Base-by-base conservation (phyloP, 2,888 invertebrate genomes). In the Malacosoma neustria region DNA sequence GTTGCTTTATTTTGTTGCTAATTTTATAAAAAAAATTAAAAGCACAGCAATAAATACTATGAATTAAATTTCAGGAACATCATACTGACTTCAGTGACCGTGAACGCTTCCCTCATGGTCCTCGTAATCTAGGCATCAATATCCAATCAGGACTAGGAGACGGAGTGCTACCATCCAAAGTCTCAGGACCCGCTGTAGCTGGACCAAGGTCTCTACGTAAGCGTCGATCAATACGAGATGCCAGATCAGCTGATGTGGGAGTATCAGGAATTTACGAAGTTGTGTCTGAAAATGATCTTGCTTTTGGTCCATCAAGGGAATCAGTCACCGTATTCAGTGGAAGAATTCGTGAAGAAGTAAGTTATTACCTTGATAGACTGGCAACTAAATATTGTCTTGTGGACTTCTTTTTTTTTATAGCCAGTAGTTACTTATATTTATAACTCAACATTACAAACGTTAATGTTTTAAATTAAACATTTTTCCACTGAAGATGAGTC, bases 241-340 rank as follows among this genome's bases (percentile, higher is more conserved):
- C 89, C 1, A 89, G 94, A 36, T 94, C 93, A 45, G 93, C 95
- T 2, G 95, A 95, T 61, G 94, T 96, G 1, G 96, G 96, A 4
- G 96, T 97, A 1, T 94, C 94, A 46, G 94, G 95, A 0, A 88
- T 95, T 13, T 96, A 96, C 72, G 95, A 96, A 50, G 95, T 97
- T 33, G 95, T 97, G 39, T 96, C 96, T 3, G 95, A 96, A 72
- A 95, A 95, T 1, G 97, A 97, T 71, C 80, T 97, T 30, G 95
- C 94, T 29, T 97, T 97, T 71, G 94, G 94, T 51, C 95, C 96
- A 0, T 93, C 95, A 54, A 87, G 89, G 51, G 95, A 95, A 69
- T 91, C 94, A 0, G 94, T 95, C 1, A 94, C 95, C 2, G 94
- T 95, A 0, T 95, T 95, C 72, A 94, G 95, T 72, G 95, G 95